These are phyloP conservation scores for Phrixothrix hirtus DNA, from an alignment of 2,888 invertebrate species.

Conservation along the genomic window DNA sequence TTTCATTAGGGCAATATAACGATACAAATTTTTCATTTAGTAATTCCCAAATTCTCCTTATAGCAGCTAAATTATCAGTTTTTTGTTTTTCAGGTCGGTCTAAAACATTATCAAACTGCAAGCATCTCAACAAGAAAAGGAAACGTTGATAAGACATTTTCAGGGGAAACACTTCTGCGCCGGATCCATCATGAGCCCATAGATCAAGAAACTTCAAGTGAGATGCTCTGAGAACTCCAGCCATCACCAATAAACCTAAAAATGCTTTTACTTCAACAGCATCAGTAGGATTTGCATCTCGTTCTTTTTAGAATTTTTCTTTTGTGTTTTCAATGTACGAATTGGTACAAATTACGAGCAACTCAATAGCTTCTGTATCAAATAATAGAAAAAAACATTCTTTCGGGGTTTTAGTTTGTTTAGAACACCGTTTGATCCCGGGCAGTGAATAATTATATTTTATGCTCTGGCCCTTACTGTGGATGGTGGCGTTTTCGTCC, in stretches of 20 bases:
- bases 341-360: neutral
- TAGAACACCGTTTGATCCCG: no score
- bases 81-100: no score
- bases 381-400: no score
- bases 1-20: no score
- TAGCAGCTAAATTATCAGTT: no score
- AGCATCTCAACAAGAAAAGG: neutral
- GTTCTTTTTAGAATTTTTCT: neutral
- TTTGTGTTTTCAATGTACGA: neutral
- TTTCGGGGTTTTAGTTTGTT: no score
- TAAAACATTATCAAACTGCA: no score
- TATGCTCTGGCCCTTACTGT: neutral
- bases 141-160: neutral
- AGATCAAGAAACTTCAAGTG: neutral
- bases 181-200: neutral
- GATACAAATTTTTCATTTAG: no score
- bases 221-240: no score
- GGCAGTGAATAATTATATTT: neutral
- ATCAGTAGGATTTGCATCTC: neutral
- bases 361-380: neutral
- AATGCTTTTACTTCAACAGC: neutral
- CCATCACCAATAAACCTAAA: neutral
- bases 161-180: neutral
- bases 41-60: no score
- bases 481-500: no score